Evolutionary conservation across 2,888 invertebrate genomes (phyloP), one percentile per base, ranked within the genome.

Genomic region (Boloria selene): DNA sequence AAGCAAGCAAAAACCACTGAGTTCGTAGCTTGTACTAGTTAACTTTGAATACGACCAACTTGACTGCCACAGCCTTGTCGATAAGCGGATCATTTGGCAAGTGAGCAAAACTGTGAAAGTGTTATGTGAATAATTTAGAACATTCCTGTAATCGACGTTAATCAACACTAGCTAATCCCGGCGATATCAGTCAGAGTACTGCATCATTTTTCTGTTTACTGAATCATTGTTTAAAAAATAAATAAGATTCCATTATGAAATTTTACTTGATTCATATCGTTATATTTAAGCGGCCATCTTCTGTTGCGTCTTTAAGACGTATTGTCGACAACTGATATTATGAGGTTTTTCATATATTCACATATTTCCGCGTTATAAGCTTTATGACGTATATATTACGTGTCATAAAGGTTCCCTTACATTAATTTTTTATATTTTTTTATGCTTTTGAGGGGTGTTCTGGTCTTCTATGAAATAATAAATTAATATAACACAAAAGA

Each of bases 111-210:
- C 69, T 69, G 69, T 62, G 67, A 69, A 67, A 64, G 61, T 69
- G 64, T 69, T 67, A 69, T 69, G 69, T 54, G 64, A 65, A 62
- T 68, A 69, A 69, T 67, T 69, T 69, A 69, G 69, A 69, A 69
- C 64, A 64, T 67, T 67, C 53, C 31, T 51, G 58, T 67, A 64
- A 67, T 64, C 62, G 67, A 62, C 61, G 67, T 64, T 67, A 61
- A 67, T 67, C 67, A 69, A 67, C 52, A 47, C 26, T 49, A 59
- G 53, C 44, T 50, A 61, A 51, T 45, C 47, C 50, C 17, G 18
- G 17, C 16, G 63, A 49, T 52, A 50, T 13, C 45, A 44, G 17
- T 17, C 6, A 18, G 13, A 13, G 14, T 42, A 14, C 14, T 3
- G 14, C 42, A 42, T 42, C 14, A 42, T 42, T 55, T 44, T 14